A percentile compares a stretch with the other conserved stretches of the same genome.
These are phyloP conservation scores for Ovis canadensis DNA, from an alignment of 2,113 vertebrate species.

Conservation along the genomic window DNA sequence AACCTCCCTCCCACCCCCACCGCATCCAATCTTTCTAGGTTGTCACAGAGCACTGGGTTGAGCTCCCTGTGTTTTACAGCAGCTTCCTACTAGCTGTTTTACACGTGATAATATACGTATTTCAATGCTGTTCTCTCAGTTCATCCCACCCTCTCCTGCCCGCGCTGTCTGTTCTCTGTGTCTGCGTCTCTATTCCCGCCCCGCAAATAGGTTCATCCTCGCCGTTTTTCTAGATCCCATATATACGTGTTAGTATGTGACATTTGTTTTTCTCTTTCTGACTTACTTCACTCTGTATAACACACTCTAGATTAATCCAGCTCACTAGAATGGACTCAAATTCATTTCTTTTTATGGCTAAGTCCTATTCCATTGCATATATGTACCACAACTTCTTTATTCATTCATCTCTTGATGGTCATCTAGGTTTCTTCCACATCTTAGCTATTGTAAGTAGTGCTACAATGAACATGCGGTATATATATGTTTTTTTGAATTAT, in stretches of 20 bases:
- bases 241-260: not conserved
- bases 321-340: not conserved
- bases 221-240: not conserved
- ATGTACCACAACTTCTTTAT: not conserved
- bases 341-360: not conserved
- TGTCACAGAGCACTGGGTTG: not conserved
- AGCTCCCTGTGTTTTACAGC: not conserved
- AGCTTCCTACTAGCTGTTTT: not conserved
- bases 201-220: not conserved
- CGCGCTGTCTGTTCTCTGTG: not conserved
- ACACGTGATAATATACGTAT: not conserved
- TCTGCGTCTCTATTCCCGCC: not conserved
- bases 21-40: not conserved
- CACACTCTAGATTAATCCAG: not conserved
- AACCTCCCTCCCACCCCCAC: not conserved
- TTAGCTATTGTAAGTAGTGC: not conserved
- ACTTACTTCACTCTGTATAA: not conserved
- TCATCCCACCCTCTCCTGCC: not conserved
- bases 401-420: not conserved
- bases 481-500: not conserved
- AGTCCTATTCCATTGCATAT: not conserved
- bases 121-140: not conserved
- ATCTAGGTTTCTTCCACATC: not conserved
- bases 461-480: not conserved
- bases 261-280: not conserved